These are phyloP conservation scores for Acanthopleura granulata DNA, from an alignment of 2,888 invertebrate genomes.

Conservation along the genomic window DNA sequence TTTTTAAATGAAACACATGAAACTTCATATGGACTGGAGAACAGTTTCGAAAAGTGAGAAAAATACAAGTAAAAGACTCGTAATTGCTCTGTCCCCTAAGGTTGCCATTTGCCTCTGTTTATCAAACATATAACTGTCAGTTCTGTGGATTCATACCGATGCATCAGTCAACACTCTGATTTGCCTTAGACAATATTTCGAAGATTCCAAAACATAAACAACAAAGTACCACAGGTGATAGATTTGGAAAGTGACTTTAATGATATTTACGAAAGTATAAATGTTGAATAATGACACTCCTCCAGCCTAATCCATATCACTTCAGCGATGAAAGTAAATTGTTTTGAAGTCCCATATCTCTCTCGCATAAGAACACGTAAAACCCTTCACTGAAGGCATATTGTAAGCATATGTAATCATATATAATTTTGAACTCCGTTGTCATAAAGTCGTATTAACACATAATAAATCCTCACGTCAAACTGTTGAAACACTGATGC, in stretches of 20 bases:
- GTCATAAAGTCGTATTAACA: background rate
- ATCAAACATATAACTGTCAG: too few species aligned
- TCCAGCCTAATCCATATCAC: background rate
- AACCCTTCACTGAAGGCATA: constrained; percentile 1
- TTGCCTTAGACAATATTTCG: too few species aligned
- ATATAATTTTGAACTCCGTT: background rate
- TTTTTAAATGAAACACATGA: too few species aligned
- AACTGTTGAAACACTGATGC: background rate
- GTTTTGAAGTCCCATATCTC: background rate
- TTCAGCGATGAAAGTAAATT: constrained; percentile 1
- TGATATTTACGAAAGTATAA: constrained; percentile 10
- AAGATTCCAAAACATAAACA: too few species aligned
- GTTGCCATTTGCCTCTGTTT: too few species aligned
- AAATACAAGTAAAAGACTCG: too few species aligned
- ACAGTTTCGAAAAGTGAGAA: too few species aligned
- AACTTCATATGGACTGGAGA: too few species aligned
- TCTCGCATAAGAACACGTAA: background rate
- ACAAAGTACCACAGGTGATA: too few species aligned
- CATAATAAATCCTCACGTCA: background rate
- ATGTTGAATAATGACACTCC: background rate
- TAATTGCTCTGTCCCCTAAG: too few species aligned
- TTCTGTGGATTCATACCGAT: too few species aligned
- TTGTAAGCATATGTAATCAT: background rate
- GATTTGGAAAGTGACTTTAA: constrained; percentile 8
- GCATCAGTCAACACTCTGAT: too few species aligned